Percentiles rank a stretch among this genome's conserved stretches.
These are phyloP conservation scores for Sebastes taczanowskii DNA, from an alignment of 2,797 vertebrate species.

Conservation along the genomic window DNA sequence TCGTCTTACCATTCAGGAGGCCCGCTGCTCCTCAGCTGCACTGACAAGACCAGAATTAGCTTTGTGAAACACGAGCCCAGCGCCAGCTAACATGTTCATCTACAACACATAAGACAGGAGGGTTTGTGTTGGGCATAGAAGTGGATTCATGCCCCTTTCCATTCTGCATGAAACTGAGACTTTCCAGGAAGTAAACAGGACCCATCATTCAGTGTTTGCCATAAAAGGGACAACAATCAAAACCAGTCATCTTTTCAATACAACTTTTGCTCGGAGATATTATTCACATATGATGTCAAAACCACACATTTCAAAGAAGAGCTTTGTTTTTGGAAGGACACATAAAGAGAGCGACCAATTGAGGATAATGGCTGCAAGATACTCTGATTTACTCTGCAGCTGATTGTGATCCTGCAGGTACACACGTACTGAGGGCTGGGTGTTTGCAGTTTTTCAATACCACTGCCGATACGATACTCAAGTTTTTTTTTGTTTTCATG, in stretches of 20 bases:
- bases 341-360: no score
- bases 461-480: fast-evolving
- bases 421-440: neutral
- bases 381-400: neutral
- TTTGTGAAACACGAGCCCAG: constrained; percentile 26
- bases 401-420: neutral
- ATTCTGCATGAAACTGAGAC: neutral
- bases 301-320: constrained; percentile 2
- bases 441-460: neutral
- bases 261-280: neutral
- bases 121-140: neutral
- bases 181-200: constrained; percentile 22
- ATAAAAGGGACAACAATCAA: neutral
- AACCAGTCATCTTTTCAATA: neutral
- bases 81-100: constrained; percentile 10
- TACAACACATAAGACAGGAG: neutral
- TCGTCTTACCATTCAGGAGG: constrained; percentile 54
- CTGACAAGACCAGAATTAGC: neutral
- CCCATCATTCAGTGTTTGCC: neutral
- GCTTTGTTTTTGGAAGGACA: neutral
- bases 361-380: neutral
- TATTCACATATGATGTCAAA: constrained; percentile 6
- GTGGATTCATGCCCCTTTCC: neutral
- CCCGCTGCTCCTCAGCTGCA: constrained; percentile 9
- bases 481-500: neutral